Conservation (phyloP, 2,888 invertebrate genomes). For the Allolobophora icterica region DNA sequence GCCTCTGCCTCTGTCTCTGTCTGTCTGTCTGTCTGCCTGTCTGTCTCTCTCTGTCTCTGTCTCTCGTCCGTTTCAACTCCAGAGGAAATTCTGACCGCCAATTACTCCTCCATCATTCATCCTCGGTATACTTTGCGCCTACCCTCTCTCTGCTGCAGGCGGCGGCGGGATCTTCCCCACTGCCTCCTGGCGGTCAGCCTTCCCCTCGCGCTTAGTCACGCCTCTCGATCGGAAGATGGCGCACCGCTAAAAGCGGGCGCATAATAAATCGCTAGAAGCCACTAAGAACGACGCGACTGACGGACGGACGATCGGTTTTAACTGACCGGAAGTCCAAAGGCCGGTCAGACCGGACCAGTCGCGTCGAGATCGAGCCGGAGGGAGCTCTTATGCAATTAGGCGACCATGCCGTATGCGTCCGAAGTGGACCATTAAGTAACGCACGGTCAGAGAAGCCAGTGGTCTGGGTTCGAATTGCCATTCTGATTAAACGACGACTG, state of each 20-base stretch:
- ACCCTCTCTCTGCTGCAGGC: neutral
- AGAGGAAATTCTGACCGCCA: too few relatives aligned
- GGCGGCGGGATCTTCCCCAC: neutral
- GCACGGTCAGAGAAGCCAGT: neutral
- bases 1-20: too few relatives aligned
- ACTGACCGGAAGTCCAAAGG: neutral
- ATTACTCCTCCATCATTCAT: too few relatives aligned
- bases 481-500: neutral
- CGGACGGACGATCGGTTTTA: neutral
- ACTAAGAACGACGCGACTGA: neutral
- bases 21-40: too few relatives aligned
- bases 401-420: neutral
- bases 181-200: neutral
- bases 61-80: too few relatives aligned
- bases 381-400: slow-evolving; percentile 9
- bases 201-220: neutral
- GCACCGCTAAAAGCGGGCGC: neutral
- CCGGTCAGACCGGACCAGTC: neutral
- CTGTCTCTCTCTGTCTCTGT: too few relatives aligned
- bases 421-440: neutral
- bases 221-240: neutral
- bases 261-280: slow-evolving; percentile 5
- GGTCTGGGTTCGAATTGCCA: neutral
- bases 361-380: neutral
- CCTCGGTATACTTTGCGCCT: too few relatives aligned